Conservation (phyloP, 2,797 vertebrate species). For the Smutsia gigantea region DNA sequence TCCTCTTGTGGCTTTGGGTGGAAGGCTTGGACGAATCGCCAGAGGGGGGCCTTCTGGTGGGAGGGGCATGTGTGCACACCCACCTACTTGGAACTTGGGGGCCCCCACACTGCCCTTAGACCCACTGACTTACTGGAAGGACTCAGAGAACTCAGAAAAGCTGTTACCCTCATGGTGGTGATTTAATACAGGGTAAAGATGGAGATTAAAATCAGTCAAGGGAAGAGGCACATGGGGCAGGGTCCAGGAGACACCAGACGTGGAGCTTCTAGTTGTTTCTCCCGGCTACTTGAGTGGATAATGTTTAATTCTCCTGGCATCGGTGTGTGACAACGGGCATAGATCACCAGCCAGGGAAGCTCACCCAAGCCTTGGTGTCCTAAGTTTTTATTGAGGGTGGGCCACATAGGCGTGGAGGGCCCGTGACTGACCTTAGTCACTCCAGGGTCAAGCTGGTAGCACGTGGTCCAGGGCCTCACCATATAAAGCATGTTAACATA, state of each 20-base stretch:
- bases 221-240: rapidly evolving
- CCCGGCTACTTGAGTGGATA: neutral
- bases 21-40: neutral
- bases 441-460: neutral
- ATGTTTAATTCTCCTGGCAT: rapidly evolving
- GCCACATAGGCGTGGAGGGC: neutral
- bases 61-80: neutral
- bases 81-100: neutral
- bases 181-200: neutral
- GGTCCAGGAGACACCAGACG: neutral
- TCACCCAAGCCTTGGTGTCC: neutral
- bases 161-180: neutral
- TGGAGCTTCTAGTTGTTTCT: neutral
- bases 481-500: neutral
- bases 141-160: neutral
- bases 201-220: neutral
- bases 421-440: neutral
- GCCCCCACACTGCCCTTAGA: neutral
- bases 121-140: neutral
- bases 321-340: rapidly evolving
- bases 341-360: neutral
- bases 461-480: neutral
- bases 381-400: neutral
- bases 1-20: rapidly evolving
- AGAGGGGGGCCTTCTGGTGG: neutral